Evolutionary conservation across 2,888 invertebrate genomes (phyloP).

Genomic region (Atrina japonica): DNA sequence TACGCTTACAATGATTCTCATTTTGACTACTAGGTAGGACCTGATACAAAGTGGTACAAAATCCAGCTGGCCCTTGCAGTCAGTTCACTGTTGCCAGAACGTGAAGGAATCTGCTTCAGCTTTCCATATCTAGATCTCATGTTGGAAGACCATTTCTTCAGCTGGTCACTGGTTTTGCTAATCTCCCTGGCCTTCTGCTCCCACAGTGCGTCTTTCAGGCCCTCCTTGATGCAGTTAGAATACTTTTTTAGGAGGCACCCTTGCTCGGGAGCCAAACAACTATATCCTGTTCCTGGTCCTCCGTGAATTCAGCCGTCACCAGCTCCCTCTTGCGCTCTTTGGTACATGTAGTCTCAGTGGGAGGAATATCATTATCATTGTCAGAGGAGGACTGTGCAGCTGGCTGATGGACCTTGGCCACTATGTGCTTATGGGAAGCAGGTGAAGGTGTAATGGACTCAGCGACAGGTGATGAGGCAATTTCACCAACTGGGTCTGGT

Average conservation of each 20-base stretch:
- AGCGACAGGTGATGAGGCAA: background rate
- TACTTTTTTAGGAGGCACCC: conserved; percentile 11
- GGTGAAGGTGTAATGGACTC: background rate
- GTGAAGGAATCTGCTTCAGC: conserved; percentile 25
- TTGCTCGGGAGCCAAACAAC: conserved; percentile 7
- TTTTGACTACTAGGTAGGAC: conserved; percentile 7
- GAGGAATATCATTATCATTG: background rate
- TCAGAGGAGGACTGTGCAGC: conserved; percentile 2
- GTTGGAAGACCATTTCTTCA: conserved; percentile 26
- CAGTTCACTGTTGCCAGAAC: conserved; percentile 26
- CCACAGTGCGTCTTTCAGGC: conserved; percentile 13
- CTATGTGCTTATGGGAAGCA: background rate
- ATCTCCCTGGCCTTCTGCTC: conserved; percentile 26
- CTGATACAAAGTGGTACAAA: conserved; percentile 6
- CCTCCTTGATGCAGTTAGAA: conserved; percentile 7
- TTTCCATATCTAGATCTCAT: conserved; percentile 24
- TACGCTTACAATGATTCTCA: background rate
- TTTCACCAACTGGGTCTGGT: background rate
- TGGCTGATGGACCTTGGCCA: conserved; percentile 1
- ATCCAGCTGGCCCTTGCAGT: conserved; percentile 15
- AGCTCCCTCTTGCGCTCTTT: conserved; percentile 1
- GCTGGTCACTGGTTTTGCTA: conserved; percentile 19
- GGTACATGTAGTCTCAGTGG: conserved; percentile 5
- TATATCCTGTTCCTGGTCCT: conserved; percentile 1
- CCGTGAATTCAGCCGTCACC: conserved; percentile 4